Percentiles rank a stretch among this genome's conserved stretches.
phyloP scores from a whole-genome alignment of 2,797 vertebrate species.

The Poecilia wingei region DNA sequence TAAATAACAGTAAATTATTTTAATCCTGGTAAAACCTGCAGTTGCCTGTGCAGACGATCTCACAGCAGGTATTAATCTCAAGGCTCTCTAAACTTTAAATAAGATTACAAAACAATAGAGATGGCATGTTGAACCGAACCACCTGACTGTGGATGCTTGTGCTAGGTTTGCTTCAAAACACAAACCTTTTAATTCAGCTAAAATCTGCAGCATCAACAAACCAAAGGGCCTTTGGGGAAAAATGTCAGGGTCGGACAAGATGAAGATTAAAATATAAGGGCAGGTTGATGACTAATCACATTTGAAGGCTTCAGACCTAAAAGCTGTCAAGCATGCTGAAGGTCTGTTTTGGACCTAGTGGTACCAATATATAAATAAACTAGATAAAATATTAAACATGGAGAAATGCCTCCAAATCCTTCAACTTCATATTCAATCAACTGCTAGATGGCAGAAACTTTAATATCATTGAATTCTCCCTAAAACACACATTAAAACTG shows the following conservation, averaged over 20 bases:
- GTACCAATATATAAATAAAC: not conserved
- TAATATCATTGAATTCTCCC: not conserved
- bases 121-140: not conserved
- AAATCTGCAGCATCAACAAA: not conserved
- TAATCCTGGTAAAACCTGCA: constrained; percentile 33
- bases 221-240: not conserved
- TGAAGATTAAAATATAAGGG: not conserved
- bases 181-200: not conserved
- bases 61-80: constrained; percentile 45
- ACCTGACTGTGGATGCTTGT: no score
- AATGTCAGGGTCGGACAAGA: not conserved
- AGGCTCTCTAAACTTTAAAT: constrained; percentile 6
- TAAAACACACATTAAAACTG: not conserved
- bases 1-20: constrained; percentile 21
- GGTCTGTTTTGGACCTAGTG: not conserved
- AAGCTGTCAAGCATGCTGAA: not conserved
- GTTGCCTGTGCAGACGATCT: constrained; percentile 23
- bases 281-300: not conserved
- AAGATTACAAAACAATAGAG: constrained; percentile 9
- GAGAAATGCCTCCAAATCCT: not conserved
- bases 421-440: not conserved
- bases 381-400: not conserved
- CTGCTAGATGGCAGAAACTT: not conserved
- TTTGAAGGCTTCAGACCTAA: not conserved
- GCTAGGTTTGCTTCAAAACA: not conserved